Conservation (phyloP, 2,113 vertebrate species). For the Rhagologus leucostigma region DNA sequence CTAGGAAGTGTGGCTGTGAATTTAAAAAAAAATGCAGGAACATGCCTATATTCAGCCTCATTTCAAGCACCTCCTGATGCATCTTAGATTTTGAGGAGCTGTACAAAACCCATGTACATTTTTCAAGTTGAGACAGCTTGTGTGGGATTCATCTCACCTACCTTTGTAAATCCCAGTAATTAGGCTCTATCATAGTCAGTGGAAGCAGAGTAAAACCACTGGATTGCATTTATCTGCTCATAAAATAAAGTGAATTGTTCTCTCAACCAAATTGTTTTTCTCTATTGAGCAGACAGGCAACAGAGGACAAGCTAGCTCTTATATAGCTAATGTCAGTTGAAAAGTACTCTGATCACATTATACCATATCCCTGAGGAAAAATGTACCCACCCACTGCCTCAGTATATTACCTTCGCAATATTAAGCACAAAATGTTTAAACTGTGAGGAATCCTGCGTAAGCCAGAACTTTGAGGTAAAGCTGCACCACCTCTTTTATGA, state of each 20-base stretch:
- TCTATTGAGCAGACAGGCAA: background rate
- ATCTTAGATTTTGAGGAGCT: background rate
- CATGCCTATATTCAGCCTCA: background rate
- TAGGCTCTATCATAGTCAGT: background rate
- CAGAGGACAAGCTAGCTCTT: background rate
- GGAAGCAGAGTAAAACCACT: background rate
- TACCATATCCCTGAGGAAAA: background rate
- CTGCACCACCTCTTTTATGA: background rate
- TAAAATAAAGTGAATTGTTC: background rate
- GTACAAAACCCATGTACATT: background rate
- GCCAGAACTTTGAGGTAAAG: background rate
- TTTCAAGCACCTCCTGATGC: background rate
- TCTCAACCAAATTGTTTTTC: background rate
- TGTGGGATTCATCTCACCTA: background rate
- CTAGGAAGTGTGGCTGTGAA: background rate
- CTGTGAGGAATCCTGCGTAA: background rate
- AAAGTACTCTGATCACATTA: background rate
- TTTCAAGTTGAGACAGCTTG: background rate
- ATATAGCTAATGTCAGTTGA: background rate
- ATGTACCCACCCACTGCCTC: background rate
- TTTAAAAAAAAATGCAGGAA: background rate
- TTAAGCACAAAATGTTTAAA: background rate
- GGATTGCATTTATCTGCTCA: background rate
- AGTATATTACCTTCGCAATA: background rate
- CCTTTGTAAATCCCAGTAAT: background rate